These are phyloP conservation scores for Diabrotica virgifera DNA, from an alignment of 1,140 invertebrate genomes.

Conservation along the genomic window DNA sequence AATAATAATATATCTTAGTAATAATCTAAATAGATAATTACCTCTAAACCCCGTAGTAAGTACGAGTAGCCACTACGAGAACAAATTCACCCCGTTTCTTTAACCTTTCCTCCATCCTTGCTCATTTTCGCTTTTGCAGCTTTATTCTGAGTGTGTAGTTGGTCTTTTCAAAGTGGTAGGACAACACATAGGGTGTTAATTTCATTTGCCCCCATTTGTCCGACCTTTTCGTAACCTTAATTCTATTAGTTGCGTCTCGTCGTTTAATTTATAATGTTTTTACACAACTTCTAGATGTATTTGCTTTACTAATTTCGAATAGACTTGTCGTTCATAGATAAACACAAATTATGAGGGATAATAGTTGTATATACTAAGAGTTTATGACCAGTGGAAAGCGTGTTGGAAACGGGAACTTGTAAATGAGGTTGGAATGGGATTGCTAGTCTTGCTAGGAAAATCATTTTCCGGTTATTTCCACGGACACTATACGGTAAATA, in stretches of 20 bases:
- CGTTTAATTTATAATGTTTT: constrained; percentile 28
- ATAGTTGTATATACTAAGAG: no score
- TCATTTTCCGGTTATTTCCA: no score
- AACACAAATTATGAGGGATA: no score
- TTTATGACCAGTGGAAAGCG: no score
- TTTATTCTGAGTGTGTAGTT: constrained; percentile 8
- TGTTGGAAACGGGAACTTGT: no score
- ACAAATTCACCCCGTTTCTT: not conserved
- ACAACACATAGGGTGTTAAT: constrained; percentile 45
- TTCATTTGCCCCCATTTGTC: constrained; percentile 42
- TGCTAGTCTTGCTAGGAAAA: no score
- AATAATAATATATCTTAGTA: no score
- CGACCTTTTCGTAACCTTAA: constrained; percentile 38
- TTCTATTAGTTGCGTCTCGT: constrained; percentile 36
- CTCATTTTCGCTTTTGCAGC: constrained; percentile 5
- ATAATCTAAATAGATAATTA: no score
- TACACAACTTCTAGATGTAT: constrained; percentile 8
- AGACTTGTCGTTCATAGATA: not conserved
- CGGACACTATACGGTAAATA: no score
- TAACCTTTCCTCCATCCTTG: not conserved
- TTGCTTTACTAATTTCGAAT: constrained; percentile 16
- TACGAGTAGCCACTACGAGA: not conserved
- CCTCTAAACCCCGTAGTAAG: no score
- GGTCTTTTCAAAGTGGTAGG: constrained; percentile 29
- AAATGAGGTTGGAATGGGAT: no score